A percentile compares a stretch with the other conserved stretches of the same genome.
phyloP scores from a whole-genome alignment of 2,888 invertebrate species.

The Drosophila koepferae region DNA sequence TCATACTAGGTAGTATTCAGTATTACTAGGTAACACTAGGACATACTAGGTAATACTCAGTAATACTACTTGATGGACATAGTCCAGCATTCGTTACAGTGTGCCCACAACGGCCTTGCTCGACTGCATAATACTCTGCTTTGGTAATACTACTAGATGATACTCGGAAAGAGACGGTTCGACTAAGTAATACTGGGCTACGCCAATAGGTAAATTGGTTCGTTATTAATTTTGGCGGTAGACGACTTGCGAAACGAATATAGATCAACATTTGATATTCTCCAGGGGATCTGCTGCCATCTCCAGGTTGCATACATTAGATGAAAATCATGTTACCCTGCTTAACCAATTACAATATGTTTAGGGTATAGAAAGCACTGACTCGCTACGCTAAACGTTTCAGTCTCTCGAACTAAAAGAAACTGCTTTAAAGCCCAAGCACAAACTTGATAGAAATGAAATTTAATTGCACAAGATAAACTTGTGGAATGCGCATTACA shows the following conservation, averaged over 20 bases:
- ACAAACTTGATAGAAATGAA: neutral
- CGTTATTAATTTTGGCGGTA: no score
- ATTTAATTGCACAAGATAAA: neutral
- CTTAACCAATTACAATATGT: neutral
- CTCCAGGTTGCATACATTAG: neutral
- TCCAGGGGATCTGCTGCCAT: no score
- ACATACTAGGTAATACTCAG: no score
- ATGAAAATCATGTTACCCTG: no score
- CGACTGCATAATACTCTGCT: neutral
- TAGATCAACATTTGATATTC: neutral
- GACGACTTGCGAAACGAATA: no score
- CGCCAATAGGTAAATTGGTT: no score
- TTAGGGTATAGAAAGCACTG: conserved; percentile 16
- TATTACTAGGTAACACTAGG: no score
- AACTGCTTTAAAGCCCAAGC: conserved; percentile 24
- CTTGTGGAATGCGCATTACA: neutral
- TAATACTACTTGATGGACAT: no score
- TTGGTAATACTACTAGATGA: no score
- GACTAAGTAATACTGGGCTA: no score
- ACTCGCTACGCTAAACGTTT: conserved; percentile 2
- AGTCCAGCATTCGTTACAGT: conserved; percentile 2
- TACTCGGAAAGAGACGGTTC: no score
- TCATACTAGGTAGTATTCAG: neutral
- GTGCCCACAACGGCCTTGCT: neutral
- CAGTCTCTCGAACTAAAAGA: neutral